Base-by-base conservation (phyloP, 2,888 invertebrate genomes). In the Troides helena region DNA sequence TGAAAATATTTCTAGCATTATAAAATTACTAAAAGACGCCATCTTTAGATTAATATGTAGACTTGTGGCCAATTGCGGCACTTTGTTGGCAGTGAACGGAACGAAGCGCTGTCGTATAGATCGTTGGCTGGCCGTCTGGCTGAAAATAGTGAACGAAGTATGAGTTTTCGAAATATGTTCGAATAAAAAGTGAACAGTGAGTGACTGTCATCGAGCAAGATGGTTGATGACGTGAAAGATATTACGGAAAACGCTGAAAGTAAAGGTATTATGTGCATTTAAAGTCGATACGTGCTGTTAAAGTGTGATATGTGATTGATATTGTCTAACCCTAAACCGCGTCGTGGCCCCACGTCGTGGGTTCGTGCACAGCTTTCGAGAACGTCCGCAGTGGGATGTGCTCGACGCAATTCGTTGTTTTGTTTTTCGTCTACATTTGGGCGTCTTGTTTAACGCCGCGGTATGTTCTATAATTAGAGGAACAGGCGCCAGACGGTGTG, bases 101-200 rank as follows among this genome's bases (percentile, higher is more conserved):
- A 91, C 91, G 90, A 88, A 90, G 86, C 89, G 87, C 88, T 85
- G 87, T 91, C 84, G 89, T 90, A 89, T 89, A 90, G 91, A 90
- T 92, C 87, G 90, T 88, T 88, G 86, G 88, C 88, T 88, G 85
- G 86, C 87, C 86, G 90, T 78, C 81, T 81, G 82, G 89, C 92
- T 90, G 92, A 89, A 92, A 90, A 90, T 92, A 91, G 90, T 92
- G 92, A 90, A 91, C 86, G 88, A 90, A 91, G 86, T 90, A 90
- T 90, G 90, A 91, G 90, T 92, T 91, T 90, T 91, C 89, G 88
- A 91, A 90, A 92, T 90, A 92, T 92, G 91, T 90, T 90, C 88
- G 89, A 90, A 88, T 91, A 92, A 91, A 90, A 91, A 92, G 90
- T 92, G 92, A 84, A 84, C 85, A 88, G 90, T 90, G 89, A 88